Evolutionary conservation across 2,888 invertebrate genomes (phyloP), one percentile per base, ranked within the genome.

Genomic region (Hydropsyche betteni): DNA sequence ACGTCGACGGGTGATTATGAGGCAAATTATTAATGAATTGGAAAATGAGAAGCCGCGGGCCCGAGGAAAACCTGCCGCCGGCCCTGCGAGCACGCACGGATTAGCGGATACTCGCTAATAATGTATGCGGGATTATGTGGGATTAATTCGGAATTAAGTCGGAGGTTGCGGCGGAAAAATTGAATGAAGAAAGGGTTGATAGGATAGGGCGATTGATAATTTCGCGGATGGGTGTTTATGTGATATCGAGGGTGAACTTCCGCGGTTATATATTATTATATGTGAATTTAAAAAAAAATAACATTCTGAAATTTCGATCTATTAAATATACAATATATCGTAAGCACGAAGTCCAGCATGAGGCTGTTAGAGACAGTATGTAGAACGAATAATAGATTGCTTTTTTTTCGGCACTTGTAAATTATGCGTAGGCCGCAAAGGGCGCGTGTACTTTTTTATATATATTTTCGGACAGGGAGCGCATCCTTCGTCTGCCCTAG

Each of bases 11-110:
- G 75, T 58, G 70, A 75, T 70, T 61, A 75, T 70, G 52, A 38
- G 33, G 50, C 71, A 55, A 61, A 75, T 75, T 75, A 75, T 75
- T 75, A 75, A 75, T 75, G 75, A 75, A 71, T 71, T 71, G 75
- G 75, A 75, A 75, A 75, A 75, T 75, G 75, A 75, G 71, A 71
- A 75, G 50, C 34, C 16, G 58, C n/a, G 55, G 52, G 58, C 14
- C 52, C 24, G 24, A 24, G 14, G 71, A 61, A 61, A 64, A 64
- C 38, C 58, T 36, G 33, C 6, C 53, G 34, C 69, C 69, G 14
- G 12, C 8, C 10, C 10, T 7, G 7, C 36, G 7, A 38, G 24
- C 70, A 50, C 24, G 10, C 50, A n/a, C 52, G 70, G 53, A 70
- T 70, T 53, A 70, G 16, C 58, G 58, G 38, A 36, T 58, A 33